Percentiles rank a stretch among this genome's conserved stretches.
Conservation (phyloP, 2,888 invertebrate genomes). For the Steromphala cineraria region DNA sequence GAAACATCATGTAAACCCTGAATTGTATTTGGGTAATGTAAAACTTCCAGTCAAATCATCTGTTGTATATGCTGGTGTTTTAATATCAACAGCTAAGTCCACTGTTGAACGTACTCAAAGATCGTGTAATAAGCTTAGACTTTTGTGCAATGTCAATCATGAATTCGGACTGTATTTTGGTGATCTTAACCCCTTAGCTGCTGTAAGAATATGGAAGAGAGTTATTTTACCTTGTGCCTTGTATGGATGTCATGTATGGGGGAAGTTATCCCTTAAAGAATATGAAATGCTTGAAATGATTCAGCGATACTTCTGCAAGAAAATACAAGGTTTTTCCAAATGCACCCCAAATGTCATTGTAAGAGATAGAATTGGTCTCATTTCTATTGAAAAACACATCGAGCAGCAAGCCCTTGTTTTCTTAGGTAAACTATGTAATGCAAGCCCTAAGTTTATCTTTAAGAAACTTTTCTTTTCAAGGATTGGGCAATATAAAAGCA, state of each 20-base stretch:
- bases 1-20: background rate
- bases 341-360: background rate
- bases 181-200: background rate
- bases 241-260: background rate
- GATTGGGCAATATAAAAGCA: background rate
- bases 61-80: conserved; percentile 1
- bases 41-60: background rate
- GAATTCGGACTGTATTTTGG: background rate
- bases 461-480: background rate
- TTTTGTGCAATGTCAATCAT: background rate
- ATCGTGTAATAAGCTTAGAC: background rate
- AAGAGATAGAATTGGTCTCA: background rate
- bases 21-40: background rate
- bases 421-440: background rate
- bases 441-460: background rate
- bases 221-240: background rate
- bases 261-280: background rate
- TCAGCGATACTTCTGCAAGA: background rate
- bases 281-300: background rate
- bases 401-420: background rate
- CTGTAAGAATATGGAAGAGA: background rate
- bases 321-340: background rate
- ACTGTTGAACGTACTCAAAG: background rate
- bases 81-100: background rate
- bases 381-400: background rate